These are phyloP conservation scores for Agrypnus murinus DNA, from an alignment of 2,888 invertebrate genomes.

Conservation along the genomic window DNA sequence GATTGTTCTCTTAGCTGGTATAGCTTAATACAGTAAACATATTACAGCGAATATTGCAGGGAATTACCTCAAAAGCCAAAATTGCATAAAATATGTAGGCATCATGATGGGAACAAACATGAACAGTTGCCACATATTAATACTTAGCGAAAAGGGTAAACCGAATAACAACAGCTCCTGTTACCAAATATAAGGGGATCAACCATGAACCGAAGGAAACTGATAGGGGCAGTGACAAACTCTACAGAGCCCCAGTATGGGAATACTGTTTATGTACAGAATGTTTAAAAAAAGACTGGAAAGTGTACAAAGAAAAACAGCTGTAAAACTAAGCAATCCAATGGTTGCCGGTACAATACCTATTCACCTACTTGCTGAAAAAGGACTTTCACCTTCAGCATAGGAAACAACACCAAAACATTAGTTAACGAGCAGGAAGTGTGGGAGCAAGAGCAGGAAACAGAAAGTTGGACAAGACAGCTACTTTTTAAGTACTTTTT, in stretches of 20 bases:
- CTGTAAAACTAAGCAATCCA: neutral
- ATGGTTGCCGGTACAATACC: too few species aligned
- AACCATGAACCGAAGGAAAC: slow-evolving; percentile 3
- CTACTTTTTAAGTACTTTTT: neutral
- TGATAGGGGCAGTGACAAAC: neutral
- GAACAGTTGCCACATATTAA: too few species aligned
- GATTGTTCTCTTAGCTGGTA: neutral
- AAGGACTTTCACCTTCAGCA: neutral
- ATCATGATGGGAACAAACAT: neutral
- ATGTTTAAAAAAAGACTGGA: too few species aligned
- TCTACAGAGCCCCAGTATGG: slow-evolving; percentile 1
- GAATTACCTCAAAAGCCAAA: too few species aligned
- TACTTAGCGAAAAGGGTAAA: too few species aligned
- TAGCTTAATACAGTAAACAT: neutral
- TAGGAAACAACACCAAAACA: slow-evolving; percentile 2
- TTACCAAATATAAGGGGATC: neutral
- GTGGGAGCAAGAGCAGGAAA: neutral
- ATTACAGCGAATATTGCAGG: neutral
- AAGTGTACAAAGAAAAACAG: too few species aligned
- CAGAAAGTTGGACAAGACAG: neutral
- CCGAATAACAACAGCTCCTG: neutral
- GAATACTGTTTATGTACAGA: too few species aligned
- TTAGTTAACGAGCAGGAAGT: neutral
- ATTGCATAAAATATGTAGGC: neutral
- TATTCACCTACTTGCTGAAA: neutral